Percentiles rank a stretch among this genome's conserved stretches.
These are phyloP conservation scores for Polymixis flavicincta DNA, from an alignment of 2,888 invertebrate species.

Conservation along the genomic window DNA sequence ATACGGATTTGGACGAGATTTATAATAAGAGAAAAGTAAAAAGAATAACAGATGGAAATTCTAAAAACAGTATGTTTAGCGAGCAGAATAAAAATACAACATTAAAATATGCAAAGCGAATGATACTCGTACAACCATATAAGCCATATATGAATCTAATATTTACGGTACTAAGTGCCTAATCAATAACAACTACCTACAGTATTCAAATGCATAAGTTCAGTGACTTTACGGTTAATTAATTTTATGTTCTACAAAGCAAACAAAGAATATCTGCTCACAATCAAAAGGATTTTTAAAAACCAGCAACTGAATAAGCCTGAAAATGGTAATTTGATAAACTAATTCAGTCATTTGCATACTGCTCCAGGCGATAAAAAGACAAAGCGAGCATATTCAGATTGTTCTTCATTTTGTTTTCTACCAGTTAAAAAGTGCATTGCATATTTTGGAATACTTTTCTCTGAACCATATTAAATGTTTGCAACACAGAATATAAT, in stretches of 20 bases:
- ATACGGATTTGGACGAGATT: background rate
- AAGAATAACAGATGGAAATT: background rate
- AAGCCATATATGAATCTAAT: background rate
- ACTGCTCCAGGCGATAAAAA: constrained; percentile 42
- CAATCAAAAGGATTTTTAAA: constrained; percentile 20
- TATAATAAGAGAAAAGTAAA: background rate
- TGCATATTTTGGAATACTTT: background rate
- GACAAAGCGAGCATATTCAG: constrained; percentile 23
- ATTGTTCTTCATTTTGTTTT: constrained; percentile 17
- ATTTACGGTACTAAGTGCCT: constrained; percentile 3
- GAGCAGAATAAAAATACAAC: background rate
- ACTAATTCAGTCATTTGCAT: constrained; percentile 57
- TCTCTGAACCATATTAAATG: background rate
- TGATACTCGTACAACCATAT: background rate
- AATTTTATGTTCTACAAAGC: constrained; percentile 20
- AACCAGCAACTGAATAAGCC: constrained; percentile 20
- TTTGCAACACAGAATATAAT: background rate
- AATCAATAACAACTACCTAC: constrained; percentile 9
- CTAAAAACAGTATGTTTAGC: background rate
- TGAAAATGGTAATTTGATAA: constrained; percentile 57
- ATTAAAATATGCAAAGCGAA: background rate
- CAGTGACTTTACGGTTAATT: constrained; percentile 30
- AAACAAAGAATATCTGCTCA: constrained; percentile 25
- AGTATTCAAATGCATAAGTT: constrained; percentile 21
- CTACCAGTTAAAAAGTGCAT: constrained; percentile 12